Conservation (phyloP, 2,797 vertebrate genomes). For the Hypotaenidia okinawae region DNA sequence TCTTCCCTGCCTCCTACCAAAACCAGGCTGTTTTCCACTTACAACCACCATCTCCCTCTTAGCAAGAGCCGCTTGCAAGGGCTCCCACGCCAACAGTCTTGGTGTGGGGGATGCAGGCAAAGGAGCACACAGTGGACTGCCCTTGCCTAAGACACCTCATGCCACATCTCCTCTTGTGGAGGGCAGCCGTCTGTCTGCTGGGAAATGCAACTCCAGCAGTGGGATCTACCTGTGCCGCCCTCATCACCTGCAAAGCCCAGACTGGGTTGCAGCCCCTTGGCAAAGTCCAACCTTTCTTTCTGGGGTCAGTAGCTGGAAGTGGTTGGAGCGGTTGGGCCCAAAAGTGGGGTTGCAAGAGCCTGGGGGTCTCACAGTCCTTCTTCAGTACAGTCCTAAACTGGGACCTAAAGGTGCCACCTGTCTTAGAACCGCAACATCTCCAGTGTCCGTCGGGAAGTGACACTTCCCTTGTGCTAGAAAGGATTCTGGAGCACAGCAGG, state of each 20-base stretch:
- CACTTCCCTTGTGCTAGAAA: not conserved
- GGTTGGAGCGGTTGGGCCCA: not conserved
- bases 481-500: not conserved
- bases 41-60: not conserved
- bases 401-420: not conserved
- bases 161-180: fast-evolving
- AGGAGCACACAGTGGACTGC: fast-evolving
- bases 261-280: not conserved
- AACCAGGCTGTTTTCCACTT: not conserved
- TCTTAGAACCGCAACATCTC: not conserved
- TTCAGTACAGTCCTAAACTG: not conserved
- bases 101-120: not conserved
- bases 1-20: conserved; percentile 26
- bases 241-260: not conserved
- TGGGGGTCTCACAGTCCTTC: fast-evolving
- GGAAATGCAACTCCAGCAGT: not conserved
- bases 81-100: not conserved
- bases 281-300: not conserved
- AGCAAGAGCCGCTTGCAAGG: not conserved
- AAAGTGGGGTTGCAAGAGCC: not conserved
- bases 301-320: not conserved
- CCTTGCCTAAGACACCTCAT: fast-evolving
- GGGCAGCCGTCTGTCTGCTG: fast-evolving
- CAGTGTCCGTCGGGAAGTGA: not conserved
- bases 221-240: fast-evolving